Base-by-base conservation (phyloP, 2,113 vertebrate species). In the Micronycteris hirsuta region DNA sequence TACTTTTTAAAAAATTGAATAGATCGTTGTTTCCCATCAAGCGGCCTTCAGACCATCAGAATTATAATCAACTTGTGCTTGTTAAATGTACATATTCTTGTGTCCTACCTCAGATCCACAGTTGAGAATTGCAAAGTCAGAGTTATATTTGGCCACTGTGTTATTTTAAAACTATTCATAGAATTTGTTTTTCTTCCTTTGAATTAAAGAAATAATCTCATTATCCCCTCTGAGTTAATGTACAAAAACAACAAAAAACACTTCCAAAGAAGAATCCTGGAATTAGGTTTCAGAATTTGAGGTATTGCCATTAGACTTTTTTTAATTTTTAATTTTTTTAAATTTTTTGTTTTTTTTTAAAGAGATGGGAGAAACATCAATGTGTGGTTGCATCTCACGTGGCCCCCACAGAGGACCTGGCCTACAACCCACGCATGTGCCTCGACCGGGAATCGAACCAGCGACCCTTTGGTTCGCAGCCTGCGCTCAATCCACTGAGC, bases 281-380 rank as follows among this genome's bases (percentile, higher is more conserved):
- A 78, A 54, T 84, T 90, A 45, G 43, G 58, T 80, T 94, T 93
- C 54, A 91, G 63, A 89, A 93, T 86, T 74, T 65, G 63, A 93
- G 70, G 86, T 49, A 70, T 14, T 70, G 92, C 83, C 47, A 31
- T 91, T 91, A 80, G 73, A 19, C 36, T 84, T 81, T 84, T 85
- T n/a, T n/a, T n/a, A n/a, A n/a, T n/a, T n/a, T n/a, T n/a, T n/a
- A n/a, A n/a, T n/a, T n/a, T n/a, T n/a, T n/a, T n/a, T n/a, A n/a
- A n/a, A n/a, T n/a, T n/a, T n/a, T n/a, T n/a, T n/a, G n/a, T n/a
- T n/a, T n/a, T n/a, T n/a, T n/a, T n/a, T n/a, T n/a, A n/a, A n/a
- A n/a, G n/a, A n/a, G n/a, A n/a, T n/a, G n/a, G n/a, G n/a, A n/a
- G n/a, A n/a, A n/a, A n/a, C n/a, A n/a, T n/a, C n/a, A n/a, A n/a